Evolutionary conservation across 2,888 invertebrate species (phyloP), one percentile per base, ranked within the genome.

Genomic region (Drosophila villosipedis): DNA sequence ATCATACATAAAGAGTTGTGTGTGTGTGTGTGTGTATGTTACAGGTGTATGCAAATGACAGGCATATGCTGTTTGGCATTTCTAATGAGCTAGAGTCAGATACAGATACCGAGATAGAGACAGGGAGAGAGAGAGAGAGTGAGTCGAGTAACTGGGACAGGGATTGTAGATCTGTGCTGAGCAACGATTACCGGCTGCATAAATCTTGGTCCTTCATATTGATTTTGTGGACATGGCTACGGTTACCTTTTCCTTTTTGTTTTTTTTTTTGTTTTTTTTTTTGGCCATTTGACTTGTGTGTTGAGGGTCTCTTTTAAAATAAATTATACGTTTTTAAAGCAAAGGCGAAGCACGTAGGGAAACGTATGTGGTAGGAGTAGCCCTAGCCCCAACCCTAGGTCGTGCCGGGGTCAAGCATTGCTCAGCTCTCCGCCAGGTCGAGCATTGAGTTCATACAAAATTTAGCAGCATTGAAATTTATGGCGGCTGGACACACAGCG

Each of bases 301-400:
- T 71, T 84, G 80, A 79, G 90, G 82, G 85, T 70, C 68, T 75
- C 76, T 85, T 85, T 85, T 89, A 90, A 85, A 85, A 89, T 85
- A 85, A 85, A 89, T 85, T 87, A 90, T 89, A 88, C 69, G 88
- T 90, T 89, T 84, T 87, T 84, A 90, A 85, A 87, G 78, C 85
- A 75, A 80, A 67, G 69, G 59, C 82, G 78, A 87, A 77, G 84
- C 83, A 81, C 84, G 78, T 77, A 68, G 49, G 39, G 49, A 39
- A 60, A 47, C 59, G 64, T 52, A 61, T 67, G 64, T 65, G 63
- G 25, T 43, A 19, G n/a, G 35, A 25, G 31, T 16, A 19, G 33
- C 49, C 35, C 35, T n/a, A 31, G 22, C 31, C 37, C 16, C 60
- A n/a, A 14, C 19, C 50, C 37, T 75, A 59, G 63, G 59, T 64